Base-by-base conservation (phyloP, 2,113 vertebrate genomes). In the Oncorhynchus masou region DNA sequence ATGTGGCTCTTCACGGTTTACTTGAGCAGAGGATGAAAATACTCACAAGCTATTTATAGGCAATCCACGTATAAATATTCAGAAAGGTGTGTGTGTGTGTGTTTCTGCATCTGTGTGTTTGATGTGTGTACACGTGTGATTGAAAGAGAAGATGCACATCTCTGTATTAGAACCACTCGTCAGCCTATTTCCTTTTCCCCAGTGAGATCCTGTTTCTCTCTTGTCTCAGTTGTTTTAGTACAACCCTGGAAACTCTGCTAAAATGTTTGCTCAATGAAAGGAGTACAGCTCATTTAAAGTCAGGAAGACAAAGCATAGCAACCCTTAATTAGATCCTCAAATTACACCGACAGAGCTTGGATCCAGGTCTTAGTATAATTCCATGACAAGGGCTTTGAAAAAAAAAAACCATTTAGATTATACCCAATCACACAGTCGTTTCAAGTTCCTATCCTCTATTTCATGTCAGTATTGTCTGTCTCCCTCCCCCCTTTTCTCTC, bases 1-100 rank as follows among this genome's bases (percentile, higher is more conserved):
- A 73, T 76, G 67, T 31, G 25, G 71, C 24, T 78, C 27, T 95
- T 95, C 89, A 89, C 92, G 79, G 95, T 94, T 72, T 94, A 95
- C 86, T 94, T 95, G 91, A 95, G 94, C 0, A 92, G 74, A 79
- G 72, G 66, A 81, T 81, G 57, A 34, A 59, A 76, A 76, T 31
- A 29, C 20, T 24, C 29, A 57, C 19, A 70, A 65, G 9, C 9
- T 45, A 45, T 45, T 45, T 45, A 45, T 45, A 45, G 39, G 39
- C 39, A 45, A 45, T 45, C 39, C 39, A 45, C 20, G 1, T 54
- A 54, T 34, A 48, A 19, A 15, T 48, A 66, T 57, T 45, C 39
- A 45, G 39, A 45, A 49, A 54, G 15, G 75, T 72, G 59, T 13
- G 48, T 59, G 64, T 59, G 74, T 59, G 16, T 27, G 54, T 24